Conservation (phyloP, 2,113 vertebrate genomes). For the Pterocles gutturalis region DNA sequence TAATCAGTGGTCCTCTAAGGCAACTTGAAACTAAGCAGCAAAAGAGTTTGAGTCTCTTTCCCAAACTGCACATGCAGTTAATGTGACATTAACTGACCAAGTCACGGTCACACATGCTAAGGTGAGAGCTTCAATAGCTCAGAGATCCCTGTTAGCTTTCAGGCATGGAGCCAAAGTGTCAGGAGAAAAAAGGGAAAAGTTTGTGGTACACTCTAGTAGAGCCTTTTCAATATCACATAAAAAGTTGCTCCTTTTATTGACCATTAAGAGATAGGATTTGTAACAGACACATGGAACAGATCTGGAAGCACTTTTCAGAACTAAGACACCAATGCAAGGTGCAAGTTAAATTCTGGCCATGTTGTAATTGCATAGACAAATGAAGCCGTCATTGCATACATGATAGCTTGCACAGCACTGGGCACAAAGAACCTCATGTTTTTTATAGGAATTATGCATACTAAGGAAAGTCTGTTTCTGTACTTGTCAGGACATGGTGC, state of each 20-base stretch:
- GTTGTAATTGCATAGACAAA: not conserved
- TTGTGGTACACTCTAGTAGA: not conserved
- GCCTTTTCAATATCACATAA: not conserved
- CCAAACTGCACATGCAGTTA: not conserved
- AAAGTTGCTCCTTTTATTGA: not conserved
- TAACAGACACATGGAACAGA: not conserved
- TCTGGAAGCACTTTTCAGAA: not conserved
- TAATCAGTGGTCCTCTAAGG: not conserved
- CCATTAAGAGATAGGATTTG: not conserved
- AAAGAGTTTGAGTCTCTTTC: not conserved
- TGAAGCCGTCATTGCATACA: not conserved
- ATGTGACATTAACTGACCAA: not conserved
- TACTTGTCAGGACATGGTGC: slow-evolving; percentile 20
- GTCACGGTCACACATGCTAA: not conserved
- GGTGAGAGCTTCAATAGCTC: not conserved
- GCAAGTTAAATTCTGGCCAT: not conserved
- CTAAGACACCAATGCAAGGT: not conserved
- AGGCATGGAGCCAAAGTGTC: not conserved
- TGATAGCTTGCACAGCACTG: not conserved
- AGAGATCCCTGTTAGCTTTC: not conserved
- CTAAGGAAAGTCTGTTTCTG: not conserved
- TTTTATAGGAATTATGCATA: not conserved
- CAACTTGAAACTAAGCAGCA: not conserved
- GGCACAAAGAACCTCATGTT: not conserved
- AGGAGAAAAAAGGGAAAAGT: not conserved